Conservation (phyloP, 1,140 invertebrate genomes). For the Drosophila guanche region DNA sequence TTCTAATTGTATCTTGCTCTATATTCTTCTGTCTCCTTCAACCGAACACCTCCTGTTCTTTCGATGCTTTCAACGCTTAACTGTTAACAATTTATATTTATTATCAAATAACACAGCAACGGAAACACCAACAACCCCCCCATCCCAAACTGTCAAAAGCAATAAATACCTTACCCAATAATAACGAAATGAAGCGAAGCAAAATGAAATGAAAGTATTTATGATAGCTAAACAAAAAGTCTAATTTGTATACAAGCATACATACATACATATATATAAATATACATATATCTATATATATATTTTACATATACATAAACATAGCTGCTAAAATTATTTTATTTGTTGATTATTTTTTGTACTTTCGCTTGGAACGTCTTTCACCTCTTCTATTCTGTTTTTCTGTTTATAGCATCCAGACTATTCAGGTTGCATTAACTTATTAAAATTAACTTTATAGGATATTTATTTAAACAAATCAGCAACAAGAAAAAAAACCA, state of each 20-base stretch:
- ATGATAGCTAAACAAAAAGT: conserved; percentile 59
- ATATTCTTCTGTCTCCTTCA: conserved; percentile 56
- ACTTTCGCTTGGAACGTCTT: conserved; percentile 42
- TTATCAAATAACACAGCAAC: conserved; percentile 30
- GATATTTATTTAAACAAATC: conserved; percentile 66
- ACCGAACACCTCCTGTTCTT: conserved; percentile 55
- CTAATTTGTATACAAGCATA: conserved; percentile 55
- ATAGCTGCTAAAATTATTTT: conserved; percentile 37
- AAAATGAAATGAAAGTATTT: conserved; percentile 53
- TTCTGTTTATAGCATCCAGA: conserved; percentile 53
- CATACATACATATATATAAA: conserved; percentile 18
- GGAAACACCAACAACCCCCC: conserved; percentile 8
- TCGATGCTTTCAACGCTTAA: conserved; percentile 62
- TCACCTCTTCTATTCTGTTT: conserved; percentile 53
- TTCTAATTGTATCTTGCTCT: conserved; percentile 57
- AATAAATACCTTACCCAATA: conserved; percentile 19
- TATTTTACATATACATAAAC: conserved; percentile 52
- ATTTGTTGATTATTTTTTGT: conserved; percentile 24
- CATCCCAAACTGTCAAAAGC: too few relatives aligned
- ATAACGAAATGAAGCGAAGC: conserved; percentile 25
- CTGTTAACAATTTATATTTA: conserved; percentile 65
- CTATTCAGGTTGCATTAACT: conserved; percentile 65
- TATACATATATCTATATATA: conserved; percentile 45
- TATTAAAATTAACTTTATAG: conserved; percentile 58
- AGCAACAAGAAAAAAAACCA: conserved; percentile 18